phyloP scores from a whole-genome alignment of 1,140 invertebrate species.

The Anastrepha obliqua region DNA sequence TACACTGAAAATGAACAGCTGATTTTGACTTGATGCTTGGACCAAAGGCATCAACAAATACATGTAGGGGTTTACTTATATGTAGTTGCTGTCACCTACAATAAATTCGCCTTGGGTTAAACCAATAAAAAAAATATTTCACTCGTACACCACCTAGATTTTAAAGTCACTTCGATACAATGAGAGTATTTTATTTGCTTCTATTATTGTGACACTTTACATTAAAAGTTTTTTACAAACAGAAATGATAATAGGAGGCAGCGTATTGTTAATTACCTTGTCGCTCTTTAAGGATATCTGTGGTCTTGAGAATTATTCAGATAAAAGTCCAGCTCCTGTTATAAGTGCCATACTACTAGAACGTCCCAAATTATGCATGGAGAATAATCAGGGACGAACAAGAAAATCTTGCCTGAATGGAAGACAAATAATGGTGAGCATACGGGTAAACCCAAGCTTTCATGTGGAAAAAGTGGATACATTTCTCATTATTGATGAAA shows the following conservation, averaged over 20 bases:
- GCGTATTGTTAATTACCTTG: background rate
- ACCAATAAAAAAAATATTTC: no score
- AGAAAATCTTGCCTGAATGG: background rate
- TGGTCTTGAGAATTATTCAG: background rate
- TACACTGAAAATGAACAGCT: no score
- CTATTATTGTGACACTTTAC: background rate
- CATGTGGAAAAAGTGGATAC: slow-evolving; percentile 53
- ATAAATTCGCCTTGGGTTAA: no score
- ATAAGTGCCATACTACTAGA: slow-evolving; percentile 54
- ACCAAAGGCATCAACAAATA: no score
- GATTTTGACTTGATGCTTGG: no score
- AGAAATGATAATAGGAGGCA: background rate
- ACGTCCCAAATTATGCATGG: slow-evolving; percentile 8
- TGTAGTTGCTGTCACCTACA: no score
- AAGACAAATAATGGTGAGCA: slow-evolving; percentile 53
- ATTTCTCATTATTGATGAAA: slow-evolving; percentile 55
- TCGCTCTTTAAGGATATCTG: background rate
- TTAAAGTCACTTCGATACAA: no score
- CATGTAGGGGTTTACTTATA: no score
- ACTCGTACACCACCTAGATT: no score
- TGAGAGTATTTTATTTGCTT: no score
- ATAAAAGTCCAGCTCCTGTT: background rate
- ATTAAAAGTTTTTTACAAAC: background rate
- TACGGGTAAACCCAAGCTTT: slow-evolving; percentile 53
- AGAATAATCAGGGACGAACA: background rate